A percentile compares a stretch with the other conserved stretches of the same genome.
phyloP scores from a whole-genome alignment of 2,797 vertebrate genomes.

The Gadopsis bispinosus region DNA sequence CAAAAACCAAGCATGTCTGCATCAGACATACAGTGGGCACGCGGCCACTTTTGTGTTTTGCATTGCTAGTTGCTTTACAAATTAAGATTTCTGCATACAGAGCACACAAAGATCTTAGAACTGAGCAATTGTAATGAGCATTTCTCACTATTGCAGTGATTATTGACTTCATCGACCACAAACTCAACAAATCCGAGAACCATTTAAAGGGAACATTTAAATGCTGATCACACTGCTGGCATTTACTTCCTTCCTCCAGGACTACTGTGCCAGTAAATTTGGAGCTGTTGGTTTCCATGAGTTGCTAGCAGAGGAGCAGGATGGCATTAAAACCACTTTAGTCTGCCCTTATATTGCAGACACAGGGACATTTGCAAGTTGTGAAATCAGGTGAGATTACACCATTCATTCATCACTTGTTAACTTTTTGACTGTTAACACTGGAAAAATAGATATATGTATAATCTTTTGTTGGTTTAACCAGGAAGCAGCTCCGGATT shows the following conservation, averaged over 20 bases:
- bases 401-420: background rate
- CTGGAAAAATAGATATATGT: background rate
- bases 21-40: background rate
- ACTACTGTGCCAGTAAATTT: conserved; percentile 86
- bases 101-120: no score
- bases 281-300: conserved; percentile 84
- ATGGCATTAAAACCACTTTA: conserved; percentile 81
- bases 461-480: background rate
- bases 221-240: background rate
- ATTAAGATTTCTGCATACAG: no score
- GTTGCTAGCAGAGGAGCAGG: conserved; percentile 73
- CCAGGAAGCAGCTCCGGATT: conserved; percentile 76
- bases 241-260: conserved; percentile 57
- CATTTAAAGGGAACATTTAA: background rate
- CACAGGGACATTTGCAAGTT: conserved; percentile 81
- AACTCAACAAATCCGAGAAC: background rate
- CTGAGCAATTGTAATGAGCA: no score
- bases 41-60: background rate
- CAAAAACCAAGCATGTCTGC: conserved; percentile 6
- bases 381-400: conserved; percentile 75
- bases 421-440: background rate
- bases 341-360: conserved; percentile 83
- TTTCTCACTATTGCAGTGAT: background rate
- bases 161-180: background rate
- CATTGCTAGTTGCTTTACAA: no score